Percentiles rank a stretch among this genome's conserved stretches.
Conservation (phyloP, 1,140 invertebrate genomes). For the Pogonomyrmex californicus region DNA sequence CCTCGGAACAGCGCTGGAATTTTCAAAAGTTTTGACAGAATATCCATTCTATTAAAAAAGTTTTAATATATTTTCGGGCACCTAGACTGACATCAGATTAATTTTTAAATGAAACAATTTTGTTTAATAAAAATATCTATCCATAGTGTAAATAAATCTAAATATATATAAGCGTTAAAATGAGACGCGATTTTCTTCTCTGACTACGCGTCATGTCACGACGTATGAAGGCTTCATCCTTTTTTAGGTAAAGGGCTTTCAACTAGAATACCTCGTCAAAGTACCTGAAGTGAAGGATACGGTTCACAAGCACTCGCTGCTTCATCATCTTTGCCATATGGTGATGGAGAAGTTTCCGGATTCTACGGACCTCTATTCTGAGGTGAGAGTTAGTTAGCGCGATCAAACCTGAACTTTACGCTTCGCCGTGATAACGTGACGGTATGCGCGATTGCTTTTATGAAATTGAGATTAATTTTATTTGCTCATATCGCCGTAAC, state of each 20-base stretch:
- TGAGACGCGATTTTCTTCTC: conserved; percentile 42
- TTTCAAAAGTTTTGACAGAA: conserved; percentile 22
- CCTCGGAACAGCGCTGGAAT: conserved; percentile 1
- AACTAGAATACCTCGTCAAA: conserved; percentile 98
- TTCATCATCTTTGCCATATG: conserved; percentile 99
- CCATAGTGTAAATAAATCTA: conserved; percentile 14
- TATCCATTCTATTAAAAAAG: conserved; percentile 27
- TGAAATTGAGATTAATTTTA: conserved; percentile 54
- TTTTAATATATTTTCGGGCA: conserved; percentile 6
- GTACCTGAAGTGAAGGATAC: conserved; percentile 99
- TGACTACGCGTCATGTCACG: conserved; percentile 41
- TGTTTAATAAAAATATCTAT: conserved; percentile 11
- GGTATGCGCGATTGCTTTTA: conserved; percentile 24
- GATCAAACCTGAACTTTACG: conserved; percentile 60
- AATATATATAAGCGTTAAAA: conserved; percentile 43
- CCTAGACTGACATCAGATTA: conserved; percentile 9
- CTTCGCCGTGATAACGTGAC: background rate
- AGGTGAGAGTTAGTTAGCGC: conserved; percentile 89
- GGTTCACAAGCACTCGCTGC: conserved; percentile 98
- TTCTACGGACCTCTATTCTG: conserved; percentile 98
- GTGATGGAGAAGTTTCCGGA: conserved; percentile 98
- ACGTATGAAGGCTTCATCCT: conserved; percentile 36
- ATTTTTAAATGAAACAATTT: background rate
- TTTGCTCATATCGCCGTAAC: conserved; percentile 6
- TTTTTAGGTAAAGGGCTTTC: conserved; percentile 96